Percentiles rank a stretch among this genome's conserved stretches.
Evolutionary conservation across 2,113 vertebrate species (phyloP).

Genomic region (Boulengeromyrus knoepffleri): DNA sequence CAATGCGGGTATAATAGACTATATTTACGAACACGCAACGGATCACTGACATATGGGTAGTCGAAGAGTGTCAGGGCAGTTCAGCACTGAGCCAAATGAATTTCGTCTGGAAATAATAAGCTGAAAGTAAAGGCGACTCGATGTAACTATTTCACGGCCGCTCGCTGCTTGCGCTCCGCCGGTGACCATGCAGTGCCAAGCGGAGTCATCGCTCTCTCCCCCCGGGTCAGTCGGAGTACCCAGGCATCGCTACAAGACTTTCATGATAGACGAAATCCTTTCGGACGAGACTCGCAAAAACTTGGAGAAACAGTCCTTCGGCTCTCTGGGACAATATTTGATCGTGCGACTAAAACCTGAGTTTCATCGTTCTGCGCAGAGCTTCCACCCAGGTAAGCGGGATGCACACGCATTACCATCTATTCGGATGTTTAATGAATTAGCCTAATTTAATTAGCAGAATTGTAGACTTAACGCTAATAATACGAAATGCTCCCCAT

Average conservation of each 20-base stretch:
- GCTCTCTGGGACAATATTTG: constrained; percentile 77
- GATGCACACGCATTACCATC: background rate
- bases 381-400: constrained; percentile 80
- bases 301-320: constrained; percentile 91
- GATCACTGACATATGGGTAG: background rate
- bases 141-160: background rate
- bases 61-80: background rate
- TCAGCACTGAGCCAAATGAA: background rate
- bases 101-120: background rate
- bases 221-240: constrained; percentile 74
- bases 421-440: background rate
- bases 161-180: background rate
- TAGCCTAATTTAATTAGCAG: background rate
- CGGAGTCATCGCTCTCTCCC: constrained; percentile 68
- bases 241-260: constrained; percentile 96
- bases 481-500: background rate
- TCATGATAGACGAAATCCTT: constrained; percentile 99
- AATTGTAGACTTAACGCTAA: background rate
- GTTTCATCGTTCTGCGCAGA: constrained; percentile 50
- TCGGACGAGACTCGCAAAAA: constrained; percentile 94
- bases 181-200: constrained; percentile 79
- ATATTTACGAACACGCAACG: background rate
- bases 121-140: background rate
- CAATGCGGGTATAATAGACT: background rate
- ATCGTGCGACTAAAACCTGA: constrained; percentile 71